A percentile compares a stretch with the other conserved stretches of the same genome.
These are phyloP conservation scores for Tiphia femorata DNA, from an alignment of 2,888 invertebrate species.

Conservation along the genomic window DNA sequence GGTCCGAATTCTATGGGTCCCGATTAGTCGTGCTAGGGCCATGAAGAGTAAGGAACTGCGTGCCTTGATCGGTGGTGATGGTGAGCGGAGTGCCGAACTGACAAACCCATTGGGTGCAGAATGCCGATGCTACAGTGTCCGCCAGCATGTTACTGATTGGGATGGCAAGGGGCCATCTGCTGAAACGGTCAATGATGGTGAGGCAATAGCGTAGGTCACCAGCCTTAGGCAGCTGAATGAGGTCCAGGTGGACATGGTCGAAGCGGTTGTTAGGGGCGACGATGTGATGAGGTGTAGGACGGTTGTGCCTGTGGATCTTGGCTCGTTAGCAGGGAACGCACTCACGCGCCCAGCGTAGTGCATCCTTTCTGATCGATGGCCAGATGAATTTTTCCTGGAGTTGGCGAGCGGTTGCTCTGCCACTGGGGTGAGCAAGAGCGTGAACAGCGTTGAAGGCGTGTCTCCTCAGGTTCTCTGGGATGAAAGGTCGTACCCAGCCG, in stretches of 20 bases:
- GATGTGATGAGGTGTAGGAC: not conserved
- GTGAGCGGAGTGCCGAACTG: slow-evolving; percentile 32
- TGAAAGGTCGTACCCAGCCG: slow-evolving; percentile 31
- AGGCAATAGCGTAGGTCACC: slow-evolving; percentile 49
- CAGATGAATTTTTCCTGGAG: slow-evolving; percentile 26
- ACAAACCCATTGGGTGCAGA: slow-evolving; percentile 32
- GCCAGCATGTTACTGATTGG: slow-evolving; percentile 29
- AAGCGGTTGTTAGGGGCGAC: slow-evolving; percentile 45
- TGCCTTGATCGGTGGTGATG: slow-evolving; percentile 45
- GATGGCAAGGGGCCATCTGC: slow-evolving; percentile 40
- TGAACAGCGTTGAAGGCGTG: slow-evolving; percentile 20
- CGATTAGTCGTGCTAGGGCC: not conserved
- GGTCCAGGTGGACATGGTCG: slow-evolving; percentile 56
- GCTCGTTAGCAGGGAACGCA: slow-evolving; percentile 44
- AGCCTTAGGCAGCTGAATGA: slow-evolving; percentile 32
- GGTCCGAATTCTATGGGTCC: not conserved
- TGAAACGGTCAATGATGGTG: slow-evolving; percentile 53
- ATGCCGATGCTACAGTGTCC: slow-evolving; percentile 28
- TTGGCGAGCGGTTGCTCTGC: not conserved
- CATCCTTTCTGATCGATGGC: slow-evolving; percentile 30
- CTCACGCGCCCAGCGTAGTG: slow-evolving; percentile 32
- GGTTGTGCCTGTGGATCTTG: slow-evolving; percentile 43
- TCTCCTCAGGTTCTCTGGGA: slow-evolving; percentile 32
- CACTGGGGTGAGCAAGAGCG: slow-evolving; percentile 4
- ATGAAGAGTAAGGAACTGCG: slow-evolving; percentile 29